A percentile compares a stretch with the other conserved stretches of the same genome.
Conservation (phyloP, 2,888 invertebrate genomes). For the Masnerella sp. region DNA sequence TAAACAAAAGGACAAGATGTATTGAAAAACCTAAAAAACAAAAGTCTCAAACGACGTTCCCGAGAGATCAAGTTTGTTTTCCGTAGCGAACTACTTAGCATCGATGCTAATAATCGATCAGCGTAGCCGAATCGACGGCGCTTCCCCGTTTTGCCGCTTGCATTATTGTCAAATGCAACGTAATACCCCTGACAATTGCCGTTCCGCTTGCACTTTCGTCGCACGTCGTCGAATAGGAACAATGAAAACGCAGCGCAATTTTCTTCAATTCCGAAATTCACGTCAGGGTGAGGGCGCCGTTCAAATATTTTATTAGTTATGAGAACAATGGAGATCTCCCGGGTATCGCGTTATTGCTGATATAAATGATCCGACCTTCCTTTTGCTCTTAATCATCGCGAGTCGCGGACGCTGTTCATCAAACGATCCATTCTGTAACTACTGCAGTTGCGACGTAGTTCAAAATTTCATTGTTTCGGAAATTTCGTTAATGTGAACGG, state of each 20-base stretch:
- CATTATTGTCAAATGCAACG: slow-evolving; percentile 24
- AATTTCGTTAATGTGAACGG: no score
- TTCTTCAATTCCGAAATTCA: slow-evolving; percentile 33
- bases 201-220: slow-evolving; percentile 26
- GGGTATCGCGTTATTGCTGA: slow-evolving; percentile 24
- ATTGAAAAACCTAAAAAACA: no score
- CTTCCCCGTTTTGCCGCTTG: slow-evolving; percentile 8
- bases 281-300: slow-evolving; percentile 7
- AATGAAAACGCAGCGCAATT: slow-evolving; percentile 26
- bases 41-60: no score
- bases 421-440: no score
- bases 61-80: no score
- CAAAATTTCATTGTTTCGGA: no score
- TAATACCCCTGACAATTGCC: slow-evolving; percentile 36
- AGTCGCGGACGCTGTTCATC: slow-evolving; percentile 1
- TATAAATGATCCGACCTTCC: slow-evolving; percentile 15
- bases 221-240: slow-evolving; percentile 21
- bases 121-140: slow-evolving; percentile 11
- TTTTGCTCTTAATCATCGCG: slow-evolving; percentile 14
- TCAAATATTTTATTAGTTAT: slow-evolving; percentile 39
- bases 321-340: slow-evolving; percentile 22
- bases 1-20: no score
- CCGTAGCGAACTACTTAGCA: slow-evolving; percentile 6
- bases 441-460: no score
- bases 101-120: slow-evolving; percentile 35